These are phyloP conservation scores for Neodiprion virginianus DNA, from an alignment of 1,140 invertebrate genomes.

Conservation along the genomic window DNA sequence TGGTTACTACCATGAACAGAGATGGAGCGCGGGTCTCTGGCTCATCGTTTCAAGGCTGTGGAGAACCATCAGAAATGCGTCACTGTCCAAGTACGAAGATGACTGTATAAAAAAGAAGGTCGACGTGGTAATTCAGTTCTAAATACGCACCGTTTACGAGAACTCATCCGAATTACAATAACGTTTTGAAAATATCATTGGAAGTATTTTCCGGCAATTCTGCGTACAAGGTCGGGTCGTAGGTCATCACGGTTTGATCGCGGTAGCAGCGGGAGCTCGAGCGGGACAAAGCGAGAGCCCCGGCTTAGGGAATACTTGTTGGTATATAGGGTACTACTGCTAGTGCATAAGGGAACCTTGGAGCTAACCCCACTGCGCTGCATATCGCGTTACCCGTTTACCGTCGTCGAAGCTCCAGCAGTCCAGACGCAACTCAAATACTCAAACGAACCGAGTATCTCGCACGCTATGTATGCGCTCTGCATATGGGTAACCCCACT, in stretches of 20 bases:
- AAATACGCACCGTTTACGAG: too few relatives aligned
- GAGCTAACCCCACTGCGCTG: not conserved
- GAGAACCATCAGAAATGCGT: not conserved
- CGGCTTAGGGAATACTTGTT: not conserved
- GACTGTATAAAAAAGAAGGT: not conserved
- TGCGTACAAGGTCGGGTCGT: too few relatives aligned
- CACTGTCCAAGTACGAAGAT: not conserved
- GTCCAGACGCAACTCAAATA: not conserved
- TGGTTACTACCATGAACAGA: not conserved
- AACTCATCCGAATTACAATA: too few relatives aligned
- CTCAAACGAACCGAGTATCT: not conserved
- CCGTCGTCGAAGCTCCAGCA: not conserved
- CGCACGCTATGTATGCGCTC: not conserved
- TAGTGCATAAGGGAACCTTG: not conserved
- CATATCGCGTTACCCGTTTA: constrained; percentile 17
- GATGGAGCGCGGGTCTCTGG: not conserved
- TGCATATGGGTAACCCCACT: not conserved
- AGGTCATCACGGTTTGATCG: too few relatives aligned
- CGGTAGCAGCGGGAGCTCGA: too few relatives aligned
- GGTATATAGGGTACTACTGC: not conserved
- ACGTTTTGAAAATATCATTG: too few relatives aligned
- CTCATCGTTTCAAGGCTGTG: not conserved
- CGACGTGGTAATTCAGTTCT: too few relatives aligned
- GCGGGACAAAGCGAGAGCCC: too few relatives aligned
- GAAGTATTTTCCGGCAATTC: too few relatives aligned